Evolutionary conservation across 1,140 invertebrate species (phyloP), one percentile per base, ranked within the genome.

Genomic region (Anthonomus grandis): DNA sequence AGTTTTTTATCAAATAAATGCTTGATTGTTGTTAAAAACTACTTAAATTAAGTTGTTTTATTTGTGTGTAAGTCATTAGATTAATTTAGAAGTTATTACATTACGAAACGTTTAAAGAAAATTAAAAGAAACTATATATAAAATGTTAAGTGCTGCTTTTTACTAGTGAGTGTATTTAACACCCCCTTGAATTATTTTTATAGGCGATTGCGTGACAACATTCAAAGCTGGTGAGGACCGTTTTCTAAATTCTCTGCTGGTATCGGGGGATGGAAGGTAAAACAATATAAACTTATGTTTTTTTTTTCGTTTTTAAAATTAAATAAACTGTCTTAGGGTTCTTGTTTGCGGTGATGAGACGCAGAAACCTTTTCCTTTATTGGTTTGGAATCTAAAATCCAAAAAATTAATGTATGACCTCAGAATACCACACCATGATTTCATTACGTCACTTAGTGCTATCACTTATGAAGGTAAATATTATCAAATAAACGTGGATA

Each of bases 341-440:
- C 79, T 92, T 53, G 91, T 93, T 5, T 94, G 91, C 71, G 91
- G 91, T 3, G 91, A 94, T 73, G 91, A 93, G 76, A 92, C 90
- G 1, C 90, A 93, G 74, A 93, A 93, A 73, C 90, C 90, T 4
- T 93, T 91, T 71, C 90, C 91, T 0, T 76, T 94, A 57, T 80
- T 94, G 9, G 90, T 92, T 5, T 94, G 91, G 91, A 89, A 91
- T 68, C 74, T 94, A 47, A 81, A 86, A 21, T 89, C 88, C 17
- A 78, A 88, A 15, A 93, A 93, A 73, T 74, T 94, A 42, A 74
- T 93, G 4, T 92, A 94, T 68, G 91, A 94, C 76, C 77, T 94
- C 48, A 75, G 90, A 38, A 91, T 93, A 70, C 86, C 89, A 1
- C 89, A 91, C 69, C 90, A 94, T 70, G 90, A 94, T 75, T 93